These are phyloP conservation scores for Aurelia coerulea DNA, from an alignment of 30 jellyfish, hydroid and myxozoan genomes.

Conservation along the genomic window DNA sequence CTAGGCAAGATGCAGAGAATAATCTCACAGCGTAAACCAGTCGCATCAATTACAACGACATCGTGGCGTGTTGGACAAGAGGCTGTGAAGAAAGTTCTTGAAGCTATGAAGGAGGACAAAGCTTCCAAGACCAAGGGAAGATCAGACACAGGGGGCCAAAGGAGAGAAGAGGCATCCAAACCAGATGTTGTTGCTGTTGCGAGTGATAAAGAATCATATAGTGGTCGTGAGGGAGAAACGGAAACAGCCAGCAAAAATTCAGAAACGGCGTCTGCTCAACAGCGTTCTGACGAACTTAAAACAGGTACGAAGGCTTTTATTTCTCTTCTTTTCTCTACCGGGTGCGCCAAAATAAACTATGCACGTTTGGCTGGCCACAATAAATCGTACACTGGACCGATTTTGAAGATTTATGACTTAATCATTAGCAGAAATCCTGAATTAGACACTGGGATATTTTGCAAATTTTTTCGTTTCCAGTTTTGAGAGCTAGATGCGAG, in stretches of 20 bases:
- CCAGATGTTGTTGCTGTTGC: conserved; percentile 1
- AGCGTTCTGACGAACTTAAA: neutral
- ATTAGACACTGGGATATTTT: no score
- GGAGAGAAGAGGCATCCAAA: neutral
- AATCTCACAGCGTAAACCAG: conserved; percentile 59
- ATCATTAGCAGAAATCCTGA: no score
- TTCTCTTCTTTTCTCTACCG: no score
- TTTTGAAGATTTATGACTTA: no score
- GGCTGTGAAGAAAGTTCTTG: conserved; percentile 68
- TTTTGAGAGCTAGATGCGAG: no score
- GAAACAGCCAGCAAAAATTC: neutral
- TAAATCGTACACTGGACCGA: no score
- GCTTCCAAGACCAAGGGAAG: neutral
- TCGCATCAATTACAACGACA: conserved; percentile 70
- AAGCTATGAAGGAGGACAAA: conserved; percentile 45
- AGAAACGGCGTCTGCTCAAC: neutral
- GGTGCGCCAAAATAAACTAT: no score
- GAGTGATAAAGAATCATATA: neutral
- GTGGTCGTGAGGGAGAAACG: neutral
- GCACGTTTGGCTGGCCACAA: no score
- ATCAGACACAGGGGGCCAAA: neutral
- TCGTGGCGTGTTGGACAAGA: conserved; percentile 96
- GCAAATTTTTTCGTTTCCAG: no score
- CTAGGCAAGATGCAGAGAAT: conserved; percentile 70
- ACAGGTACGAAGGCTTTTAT: neutral